These are phyloP conservation scores for Phymatocera aterrima DNA, from an alignment of 2,888 invertebrate genomes.

Conservation along the genomic window DNA sequence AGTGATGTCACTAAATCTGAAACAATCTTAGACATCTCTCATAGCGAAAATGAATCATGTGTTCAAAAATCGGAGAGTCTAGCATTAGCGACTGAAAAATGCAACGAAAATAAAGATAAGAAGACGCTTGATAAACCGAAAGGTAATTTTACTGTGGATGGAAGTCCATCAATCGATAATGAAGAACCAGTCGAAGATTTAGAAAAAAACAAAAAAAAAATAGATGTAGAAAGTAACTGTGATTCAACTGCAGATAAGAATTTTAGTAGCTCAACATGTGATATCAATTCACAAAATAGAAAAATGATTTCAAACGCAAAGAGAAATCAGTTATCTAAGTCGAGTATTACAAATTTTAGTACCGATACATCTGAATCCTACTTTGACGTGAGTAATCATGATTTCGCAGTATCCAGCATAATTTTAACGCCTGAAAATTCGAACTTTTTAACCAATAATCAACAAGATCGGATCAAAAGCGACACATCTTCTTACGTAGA, in stretches of 20 bases:
- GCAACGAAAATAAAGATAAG: too few relatives aligned
- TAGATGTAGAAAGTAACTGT: background rate
- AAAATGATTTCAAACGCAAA: background rate
- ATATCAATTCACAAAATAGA: background rate
- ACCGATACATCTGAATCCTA: conserved; percentile 50
- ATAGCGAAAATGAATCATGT: background rate
- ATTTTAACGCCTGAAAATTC: conserved; percentile 32
- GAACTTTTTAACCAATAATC: background rate
- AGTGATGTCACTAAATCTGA: background rate
- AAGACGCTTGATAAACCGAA: too few relatives aligned
- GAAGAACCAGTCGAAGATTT: too few relatives aligned
- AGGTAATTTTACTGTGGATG: too few relatives aligned
- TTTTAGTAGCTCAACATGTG: background rate
- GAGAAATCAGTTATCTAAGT: conserved; percentile 10
- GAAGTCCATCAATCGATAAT: too few relatives aligned
- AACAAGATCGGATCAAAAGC: background rate
- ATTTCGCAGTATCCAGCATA: conserved; percentile 44
- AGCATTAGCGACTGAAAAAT: background rate
- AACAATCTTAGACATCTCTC: background rate
- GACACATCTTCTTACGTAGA: conserved; percentile 52
- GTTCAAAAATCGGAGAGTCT: background rate
- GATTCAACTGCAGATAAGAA: too few relatives aligned
- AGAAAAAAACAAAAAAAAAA: background rate
- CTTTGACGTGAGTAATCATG: conserved; percentile 51
- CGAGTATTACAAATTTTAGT: conserved; percentile 39